phyloP scores from a whole-genome alignment of 1,140 invertebrate species.

The Caenorhabditis briggsae region DNA sequence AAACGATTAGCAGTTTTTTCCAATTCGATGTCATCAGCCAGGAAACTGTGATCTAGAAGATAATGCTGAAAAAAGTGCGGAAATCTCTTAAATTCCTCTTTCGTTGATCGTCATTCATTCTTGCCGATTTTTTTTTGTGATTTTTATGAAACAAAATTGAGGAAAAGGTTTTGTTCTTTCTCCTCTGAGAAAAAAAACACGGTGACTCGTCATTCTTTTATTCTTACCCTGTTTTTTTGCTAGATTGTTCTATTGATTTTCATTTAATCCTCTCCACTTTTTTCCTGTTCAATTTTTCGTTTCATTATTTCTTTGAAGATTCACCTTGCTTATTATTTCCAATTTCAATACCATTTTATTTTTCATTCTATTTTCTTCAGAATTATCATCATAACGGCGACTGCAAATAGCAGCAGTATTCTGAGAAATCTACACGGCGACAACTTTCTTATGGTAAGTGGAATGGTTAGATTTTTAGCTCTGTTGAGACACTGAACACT shows the following conservation, averaged over 20 bases:
- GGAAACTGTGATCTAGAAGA: too few species aligned
- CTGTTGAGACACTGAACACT: background rate
- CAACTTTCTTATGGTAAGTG: conserved; percentile 45
- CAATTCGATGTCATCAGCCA: too few species aligned
- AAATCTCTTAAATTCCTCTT: too few species aligned
- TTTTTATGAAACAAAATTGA: background rate
- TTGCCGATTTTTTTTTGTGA: too few species aligned
- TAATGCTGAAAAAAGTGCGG: too few species aligned
- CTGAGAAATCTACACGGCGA: conserved; percentile 49
- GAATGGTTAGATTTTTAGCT: background rate
- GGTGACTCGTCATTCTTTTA: background rate
- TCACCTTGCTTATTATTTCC: background rate
- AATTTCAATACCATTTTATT: background rate
- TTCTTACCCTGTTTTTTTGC: background rate
- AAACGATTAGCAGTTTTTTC: too few species aligned
- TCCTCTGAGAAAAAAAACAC: background rate
- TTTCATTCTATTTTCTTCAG: too few species aligned
- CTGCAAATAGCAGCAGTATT: conserved; percentile 27
- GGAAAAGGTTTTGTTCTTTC: background rate
- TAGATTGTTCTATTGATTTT: conserved; percentile 20
- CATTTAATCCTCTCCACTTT: background rate
- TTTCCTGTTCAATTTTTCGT: background rate
- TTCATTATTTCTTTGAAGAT: background rate
- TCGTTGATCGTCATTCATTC: too few species aligned
- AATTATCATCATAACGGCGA: conserved; percentile 25